Evolutionary conservation across 2,888 invertebrate species (phyloP).

Genomic region (Maniola hyperantus): DNA sequence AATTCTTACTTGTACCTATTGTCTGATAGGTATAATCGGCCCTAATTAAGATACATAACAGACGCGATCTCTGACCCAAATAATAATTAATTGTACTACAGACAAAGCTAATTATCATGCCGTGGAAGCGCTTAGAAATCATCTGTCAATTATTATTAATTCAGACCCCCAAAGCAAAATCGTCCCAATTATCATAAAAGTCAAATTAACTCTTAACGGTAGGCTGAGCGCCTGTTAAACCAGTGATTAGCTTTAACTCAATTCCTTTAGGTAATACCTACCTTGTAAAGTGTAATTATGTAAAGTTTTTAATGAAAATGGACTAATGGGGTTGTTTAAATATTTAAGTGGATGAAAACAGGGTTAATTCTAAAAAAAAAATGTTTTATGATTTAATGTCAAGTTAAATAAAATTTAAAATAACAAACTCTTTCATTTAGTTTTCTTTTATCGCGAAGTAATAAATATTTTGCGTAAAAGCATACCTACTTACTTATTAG

Average conservation of each 20-base stretch:
- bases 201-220: slow-evolving; percentile 13
- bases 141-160: slow-evolving; percentile 16
- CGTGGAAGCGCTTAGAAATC: slow-evolving; percentile 13
- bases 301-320: neutral
- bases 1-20: too few relatives aligned
- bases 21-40: too few relatives aligned
- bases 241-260: neutral
- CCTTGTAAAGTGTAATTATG: neutral
- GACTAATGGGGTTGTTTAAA: neutral
- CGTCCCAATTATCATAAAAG: slow-evolving; percentile 14
- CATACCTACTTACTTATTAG: too few relatives aligned
- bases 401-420: too few relatives aligned
- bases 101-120: slow-evolving; percentile 9
- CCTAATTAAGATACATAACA: too few relatives aligned
- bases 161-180: neutral
- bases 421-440: too few relatives aligned
- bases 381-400: too few relatives aligned
- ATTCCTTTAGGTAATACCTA: neutral
- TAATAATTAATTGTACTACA: neutral
- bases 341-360: too few relatives aligned
- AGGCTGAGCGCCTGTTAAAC: neutral
- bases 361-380: too few relatives aligned
- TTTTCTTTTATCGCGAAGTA: too few relatives aligned
- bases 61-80: neutral
- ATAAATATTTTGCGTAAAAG: too few relatives aligned